These are phyloP conservation scores for Steatornis caripensis DNA, from an alignment of 2,113 vertebrate genomes.

Conservation along the genomic window DNA sequence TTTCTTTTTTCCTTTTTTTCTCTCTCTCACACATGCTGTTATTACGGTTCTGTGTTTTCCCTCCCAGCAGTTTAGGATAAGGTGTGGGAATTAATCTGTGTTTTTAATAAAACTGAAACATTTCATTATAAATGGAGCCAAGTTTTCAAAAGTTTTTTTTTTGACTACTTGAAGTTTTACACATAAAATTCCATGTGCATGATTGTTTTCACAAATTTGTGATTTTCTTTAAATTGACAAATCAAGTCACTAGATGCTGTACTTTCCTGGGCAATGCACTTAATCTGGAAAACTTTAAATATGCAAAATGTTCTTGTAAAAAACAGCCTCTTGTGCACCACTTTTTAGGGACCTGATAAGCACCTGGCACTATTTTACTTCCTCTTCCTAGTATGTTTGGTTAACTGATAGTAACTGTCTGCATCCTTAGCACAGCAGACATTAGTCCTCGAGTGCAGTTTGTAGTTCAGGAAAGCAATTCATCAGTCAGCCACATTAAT, in stretches of 20 bases:
- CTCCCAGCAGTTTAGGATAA: neutral
- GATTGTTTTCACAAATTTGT: neutral
- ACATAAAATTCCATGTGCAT: neutral
- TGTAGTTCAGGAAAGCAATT: slow-evolving; percentile 11
- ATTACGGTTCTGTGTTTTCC: neutral
- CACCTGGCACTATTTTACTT: neutral
- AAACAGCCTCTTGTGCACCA: neutral
- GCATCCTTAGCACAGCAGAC: neutral
- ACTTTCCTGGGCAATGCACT: neutral
- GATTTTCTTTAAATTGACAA: neutral
- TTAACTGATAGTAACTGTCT: neutral
- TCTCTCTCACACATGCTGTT: neutral
- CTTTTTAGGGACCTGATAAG: neutral
- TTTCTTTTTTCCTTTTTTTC: neutral
- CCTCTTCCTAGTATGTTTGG: neutral
- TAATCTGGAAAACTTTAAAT: neutral
- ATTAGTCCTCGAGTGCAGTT: neutral
- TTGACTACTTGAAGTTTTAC: neutral
- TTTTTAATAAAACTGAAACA: neutral
- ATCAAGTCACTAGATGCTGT: neutral
- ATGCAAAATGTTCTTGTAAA: neutral
- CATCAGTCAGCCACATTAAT: neutral
- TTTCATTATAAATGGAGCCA: neutral
- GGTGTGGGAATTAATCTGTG: neutral
- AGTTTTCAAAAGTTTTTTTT: neutral